Percentiles rank a stretch among this genome's conserved stretches.
Evolutionary conservation across 2,888 invertebrate genomes (phyloP).

Genomic region (Dinocampus coccinellae): DNA sequence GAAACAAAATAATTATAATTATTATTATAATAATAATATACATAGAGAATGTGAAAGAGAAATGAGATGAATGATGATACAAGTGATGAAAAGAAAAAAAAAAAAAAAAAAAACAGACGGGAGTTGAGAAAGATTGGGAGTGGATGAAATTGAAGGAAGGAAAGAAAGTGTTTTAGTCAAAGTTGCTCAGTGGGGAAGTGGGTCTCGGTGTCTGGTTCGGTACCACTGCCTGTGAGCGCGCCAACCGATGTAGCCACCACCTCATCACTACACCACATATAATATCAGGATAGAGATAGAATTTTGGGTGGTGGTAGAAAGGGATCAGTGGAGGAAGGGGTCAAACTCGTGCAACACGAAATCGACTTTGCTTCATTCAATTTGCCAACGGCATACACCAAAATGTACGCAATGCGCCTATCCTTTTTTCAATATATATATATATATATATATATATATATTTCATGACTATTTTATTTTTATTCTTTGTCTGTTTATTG

Average conservation of each 20-base stretch:
- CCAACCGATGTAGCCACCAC: conserved; percentile 36
- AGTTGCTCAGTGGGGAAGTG: conserved; percentile 50
- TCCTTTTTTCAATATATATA: background rate
- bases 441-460: background rate
- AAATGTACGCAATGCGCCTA: conserved; percentile 35
- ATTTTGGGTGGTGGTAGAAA: background rate
- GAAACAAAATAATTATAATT: too few relatives aligned
- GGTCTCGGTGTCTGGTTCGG: conserved; percentile 59
- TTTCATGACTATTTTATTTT: too few relatives aligned
- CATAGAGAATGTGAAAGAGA: too few relatives aligned
- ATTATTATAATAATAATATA: too few relatives aligned
- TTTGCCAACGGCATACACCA: background rate
- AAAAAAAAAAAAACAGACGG: background rate
- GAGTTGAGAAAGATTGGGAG: too few relatives aligned
- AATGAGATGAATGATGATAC: too few relatives aligned
- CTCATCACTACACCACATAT: conserved; percentile 12
- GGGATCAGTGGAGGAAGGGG: background rate
- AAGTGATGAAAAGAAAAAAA: background rate
- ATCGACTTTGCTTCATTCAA: conserved; percentile 36
- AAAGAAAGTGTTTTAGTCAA: conserved; percentile 34
- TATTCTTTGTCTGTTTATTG: too few relatives aligned
- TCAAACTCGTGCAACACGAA: conserved; percentile 26
- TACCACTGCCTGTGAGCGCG: conserved; percentile 45
- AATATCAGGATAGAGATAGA: conserved; percentile 16
- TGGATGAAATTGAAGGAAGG: too few relatives aligned